phyloP scores from a whole-genome alignment of 2,113 vertebrate species.

The Hippocampus guttulatus region DNA sequence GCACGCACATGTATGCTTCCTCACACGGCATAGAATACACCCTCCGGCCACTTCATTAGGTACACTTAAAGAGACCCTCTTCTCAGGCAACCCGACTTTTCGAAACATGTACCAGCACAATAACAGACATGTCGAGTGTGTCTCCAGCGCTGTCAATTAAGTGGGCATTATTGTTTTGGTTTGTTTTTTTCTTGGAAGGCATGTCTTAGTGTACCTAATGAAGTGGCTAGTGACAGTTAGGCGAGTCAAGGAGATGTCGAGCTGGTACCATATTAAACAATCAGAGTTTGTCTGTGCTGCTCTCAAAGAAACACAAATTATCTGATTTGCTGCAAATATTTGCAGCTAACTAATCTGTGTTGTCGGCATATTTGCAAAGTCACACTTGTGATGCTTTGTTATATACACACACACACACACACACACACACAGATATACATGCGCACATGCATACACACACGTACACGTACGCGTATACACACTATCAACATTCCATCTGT shows the following conservation, averaged over 20 bases:
- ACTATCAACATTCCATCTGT: neutral
- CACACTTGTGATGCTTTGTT: conserved; percentile 21
- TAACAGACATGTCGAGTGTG: neutral
- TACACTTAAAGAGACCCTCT: neutral
- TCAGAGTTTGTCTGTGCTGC: conserved; percentile 42
- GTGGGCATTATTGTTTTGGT: neutral
- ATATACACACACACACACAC: neutral
- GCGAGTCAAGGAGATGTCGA: conserved; percentile 27
- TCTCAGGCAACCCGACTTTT: neutral
- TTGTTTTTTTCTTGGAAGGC: no score
- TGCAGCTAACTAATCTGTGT: conserved; percentile 63
- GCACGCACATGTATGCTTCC: neutral
- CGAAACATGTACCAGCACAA: no score
- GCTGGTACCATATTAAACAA: conserved; percentile 47
- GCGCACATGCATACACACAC: neutral
- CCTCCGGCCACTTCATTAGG: neutral
- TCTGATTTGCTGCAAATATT: conserved; percentile 65
- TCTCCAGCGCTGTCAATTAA: neutral
- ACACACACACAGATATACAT: neutral
- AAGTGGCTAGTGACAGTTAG: conserved; percentile 1
- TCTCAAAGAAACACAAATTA: conserved; percentile 48
- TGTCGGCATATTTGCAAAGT: conserved; percentile 47
- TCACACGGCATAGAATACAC: conserved; percentile 1
- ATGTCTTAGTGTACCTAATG: neutral
- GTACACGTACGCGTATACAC: neutral